These are phyloP conservation scores for Phymatocera aterrima DNA, from an alignment of 2,888 invertebrate genomes.

Conservation along the genomic window DNA sequence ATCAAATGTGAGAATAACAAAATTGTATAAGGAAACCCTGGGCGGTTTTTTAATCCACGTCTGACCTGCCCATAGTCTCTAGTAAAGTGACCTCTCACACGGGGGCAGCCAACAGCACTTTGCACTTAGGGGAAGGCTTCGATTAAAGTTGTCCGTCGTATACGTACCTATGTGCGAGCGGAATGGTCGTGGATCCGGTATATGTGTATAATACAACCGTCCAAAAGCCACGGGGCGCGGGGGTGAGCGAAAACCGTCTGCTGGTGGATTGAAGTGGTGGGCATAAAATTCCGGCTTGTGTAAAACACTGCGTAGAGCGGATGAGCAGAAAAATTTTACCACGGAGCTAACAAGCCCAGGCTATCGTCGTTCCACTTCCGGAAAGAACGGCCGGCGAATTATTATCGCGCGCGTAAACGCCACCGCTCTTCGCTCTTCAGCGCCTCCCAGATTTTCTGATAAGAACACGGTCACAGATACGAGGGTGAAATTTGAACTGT, in stretches of 20 bases:
- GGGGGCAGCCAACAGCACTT: slow-evolving; percentile 65
- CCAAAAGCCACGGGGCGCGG: slow-evolving; percentile 43
- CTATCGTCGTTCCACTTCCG: not conserved
- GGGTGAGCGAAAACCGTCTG: slow-evolving; percentile 47
- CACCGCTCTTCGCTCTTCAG: not conserved
- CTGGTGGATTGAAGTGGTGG: slow-evolving; percentile 35
- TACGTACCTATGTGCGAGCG: slow-evolving; percentile 47
- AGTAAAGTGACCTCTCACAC: slow-evolving; percentile 63
- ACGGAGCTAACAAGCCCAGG: not conserved
- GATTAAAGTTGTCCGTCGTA: slow-evolving; percentile 64
- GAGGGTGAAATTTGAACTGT: too few species aligned
- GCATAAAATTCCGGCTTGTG: not conserved
- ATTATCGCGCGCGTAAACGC: not conserved
- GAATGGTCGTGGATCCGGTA: slow-evolving; percentile 42
- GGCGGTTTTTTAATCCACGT: not conserved
- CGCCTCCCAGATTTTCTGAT: not conserved
- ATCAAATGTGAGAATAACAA: not conserved
- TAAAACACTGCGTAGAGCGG: not conserved
- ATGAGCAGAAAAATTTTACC: not conserved
- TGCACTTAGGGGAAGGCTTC: slow-evolving; percentile 66
- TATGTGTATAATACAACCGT: not conserved
- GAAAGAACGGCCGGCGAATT: not conserved
- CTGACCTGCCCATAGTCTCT: not conserved
- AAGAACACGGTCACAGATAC: too few species aligned
- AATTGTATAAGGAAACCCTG: too few species aligned